Conservation (phyloP, 2,113 vertebrate genomes). For the Tupaia chinensis region DNA sequence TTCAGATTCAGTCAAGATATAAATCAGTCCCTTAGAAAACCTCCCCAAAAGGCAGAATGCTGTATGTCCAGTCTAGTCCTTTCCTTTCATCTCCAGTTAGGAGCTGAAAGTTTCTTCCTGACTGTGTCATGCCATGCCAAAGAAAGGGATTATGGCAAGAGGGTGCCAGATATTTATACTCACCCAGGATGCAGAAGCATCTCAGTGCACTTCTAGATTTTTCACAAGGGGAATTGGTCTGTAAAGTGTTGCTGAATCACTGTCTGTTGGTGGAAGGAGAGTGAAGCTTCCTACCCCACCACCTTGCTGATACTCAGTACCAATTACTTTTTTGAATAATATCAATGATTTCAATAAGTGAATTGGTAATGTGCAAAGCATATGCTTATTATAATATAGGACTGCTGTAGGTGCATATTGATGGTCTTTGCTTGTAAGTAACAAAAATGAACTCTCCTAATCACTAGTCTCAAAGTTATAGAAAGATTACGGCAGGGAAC, state of each 20-base stretch:
- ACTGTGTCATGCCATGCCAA: neutral
- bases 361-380: neutral
- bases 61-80: fast-evolving
- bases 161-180: neutral
- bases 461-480: neutral
- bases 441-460: neutral
- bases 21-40: neutral
- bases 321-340: neutral
- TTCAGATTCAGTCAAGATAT: neutral
- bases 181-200: neutral
- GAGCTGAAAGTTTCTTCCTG: neutral
- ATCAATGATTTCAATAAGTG: neutral
- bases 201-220: neutral
- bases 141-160: neutral
- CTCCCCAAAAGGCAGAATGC: neutral
- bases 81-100: neutral
- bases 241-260: neutral
- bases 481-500: neutral
- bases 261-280: neutral
- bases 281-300: neutral
- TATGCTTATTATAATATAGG: neutral
- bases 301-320: neutral
- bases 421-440: neutral
- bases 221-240: neutral
- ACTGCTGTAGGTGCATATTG: neutral